Base-by-base conservation (phyloP, 2,888 invertebrate species). In the Lutraria lutraria region DNA sequence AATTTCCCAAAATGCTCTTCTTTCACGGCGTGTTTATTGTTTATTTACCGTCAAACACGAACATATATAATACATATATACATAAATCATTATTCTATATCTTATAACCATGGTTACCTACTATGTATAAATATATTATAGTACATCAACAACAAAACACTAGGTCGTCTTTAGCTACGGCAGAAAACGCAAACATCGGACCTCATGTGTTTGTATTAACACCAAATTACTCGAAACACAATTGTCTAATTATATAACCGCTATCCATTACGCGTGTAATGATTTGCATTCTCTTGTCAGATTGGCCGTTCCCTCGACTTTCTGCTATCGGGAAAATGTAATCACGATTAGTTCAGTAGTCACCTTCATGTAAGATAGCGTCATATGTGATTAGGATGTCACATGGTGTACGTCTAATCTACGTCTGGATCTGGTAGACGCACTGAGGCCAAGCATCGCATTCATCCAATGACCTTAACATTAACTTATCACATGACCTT, bases 181-280 rank as follows among this genome's bases (percentile, higher is more conserved):
- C 25, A 13, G 63, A 68, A 25, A 25, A 25, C 63, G 63, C n/a
- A 25, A 25, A 8, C n/a, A 12, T 25, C 63, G 25, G 25, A 68
- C 8, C 25, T 3, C 63, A 25, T 25, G 25, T 25, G 25, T 21
- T 68, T 12, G 10, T 68, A 12, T n/a, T 25, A 68, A 68, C 6
- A 68, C 12, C 12, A 1, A 68, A 10, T n/a, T 25, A 12, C n/a
- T 25, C 12, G 12, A 19, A 16, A 56, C 16, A 16, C 15, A 56
- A 2, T 16, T 16, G 15, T 19, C 3, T 56, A 56, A 19, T 56
- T 25, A 68, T 0, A 25, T 68, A 68, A 68, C 25, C 25, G 25
- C n/a, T n/a, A 25, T 68, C 25, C 63, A 68, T 68, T 68, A 68
- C 25, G 63, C 25, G 12, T 68, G 63, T 68, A 68, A 68, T 68